A percentile compares a stretch with the other conserved stretches of the same genome.
Evolutionary conservation across 2,113 vertebrate species (phyloP).

Genomic region (Apodemus sylvaticus): DNA sequence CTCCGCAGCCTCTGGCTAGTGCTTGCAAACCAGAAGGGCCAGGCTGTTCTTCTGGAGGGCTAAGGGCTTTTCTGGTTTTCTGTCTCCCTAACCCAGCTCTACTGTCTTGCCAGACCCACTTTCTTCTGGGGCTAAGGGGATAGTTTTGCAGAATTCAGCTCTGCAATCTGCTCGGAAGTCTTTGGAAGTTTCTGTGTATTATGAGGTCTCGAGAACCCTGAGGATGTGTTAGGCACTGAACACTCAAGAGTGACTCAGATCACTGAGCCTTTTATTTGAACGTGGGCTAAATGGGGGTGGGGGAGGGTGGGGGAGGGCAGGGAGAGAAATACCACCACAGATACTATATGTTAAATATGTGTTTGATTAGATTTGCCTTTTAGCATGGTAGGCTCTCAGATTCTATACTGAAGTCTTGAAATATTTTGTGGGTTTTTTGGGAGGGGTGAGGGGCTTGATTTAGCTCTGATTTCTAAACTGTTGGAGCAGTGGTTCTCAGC

Average conservation of each 20-base stretch:
- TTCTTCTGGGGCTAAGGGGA: conserved; percentile 19
- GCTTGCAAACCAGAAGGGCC: not conserved
- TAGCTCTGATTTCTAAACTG: conserved; percentile 32
- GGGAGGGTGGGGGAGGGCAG: no score
- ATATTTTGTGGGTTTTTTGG: not conserved
- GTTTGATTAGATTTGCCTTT: conserved; percentile 35
- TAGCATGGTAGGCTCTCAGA: not conserved
- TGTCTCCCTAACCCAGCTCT: not conserved
- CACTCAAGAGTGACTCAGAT: not conserved
- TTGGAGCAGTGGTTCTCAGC: not conserved
- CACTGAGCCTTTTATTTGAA: not conserved
- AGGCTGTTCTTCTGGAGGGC: not conserved
- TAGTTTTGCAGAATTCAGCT: conserved; percentile 54
- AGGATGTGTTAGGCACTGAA: not conserved
- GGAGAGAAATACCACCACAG: not conserved
- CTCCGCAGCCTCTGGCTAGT: not conserved
- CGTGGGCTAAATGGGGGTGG: not conserved
- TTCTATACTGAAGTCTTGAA: conserved; percentile 13
- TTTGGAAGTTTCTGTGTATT: conserved; percentile 19
- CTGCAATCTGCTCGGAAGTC: not conserved
- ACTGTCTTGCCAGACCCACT: conserved; percentile 11
- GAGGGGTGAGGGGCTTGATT: not conserved
- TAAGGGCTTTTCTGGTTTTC: not conserved
- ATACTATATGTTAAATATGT: not conserved
- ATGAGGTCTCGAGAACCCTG: not conserved